Base-by-base conservation (phyloP, 2,113 vertebrate species). In the Pteronura brasiliensis region DNA sequence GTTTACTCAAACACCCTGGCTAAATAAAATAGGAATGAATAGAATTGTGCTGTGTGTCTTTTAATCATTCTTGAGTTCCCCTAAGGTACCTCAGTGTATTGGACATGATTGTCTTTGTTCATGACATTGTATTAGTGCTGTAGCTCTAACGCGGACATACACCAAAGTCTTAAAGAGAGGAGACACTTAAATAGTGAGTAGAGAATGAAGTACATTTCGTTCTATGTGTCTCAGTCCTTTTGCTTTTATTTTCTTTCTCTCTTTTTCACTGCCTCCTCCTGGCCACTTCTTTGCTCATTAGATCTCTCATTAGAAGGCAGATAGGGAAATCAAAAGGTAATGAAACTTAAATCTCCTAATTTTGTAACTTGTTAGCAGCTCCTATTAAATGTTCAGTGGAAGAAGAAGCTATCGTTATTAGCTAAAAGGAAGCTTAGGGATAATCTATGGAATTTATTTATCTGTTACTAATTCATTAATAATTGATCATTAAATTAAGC, bases 401-500 rank as follows among this genome's bases (percentile, higher is more conserved):
- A 97, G 55, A 83, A 67, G 6, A 67, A 18, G 31, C n/a, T 44
- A 82, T 84, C 34, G 21, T 52, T 88, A 65, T 92, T 74, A 59
- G 59, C 63, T 85, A 80, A 96, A 93, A 80, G 65, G 59, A 97
- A 96, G 44, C 83, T 67, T 25, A 89, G 18, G 21, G 21, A 89
- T 88, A 79, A 87, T 79, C 15, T 90, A 44, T 96, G 71, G 39
- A 55, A 92, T 95, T 88, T 85, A 80, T 93, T 96, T 96, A 80
- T 87, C 71, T 93, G 13, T 93, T 96, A 74, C 25, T 80, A 76
- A 84, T 92, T 95, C n/a, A 91, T 90, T 95, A 98, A 59, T 91
- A 91, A 97, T 88, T 91, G 72, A 88, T 90, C 91, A 94, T 95
- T 91, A 90, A 94, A 87, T 95, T 83, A 93, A 69, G 29, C 71